Conservation (phyloP, 2,113 vertebrate genomes). For the Pardalotus punctatus region DNA sequence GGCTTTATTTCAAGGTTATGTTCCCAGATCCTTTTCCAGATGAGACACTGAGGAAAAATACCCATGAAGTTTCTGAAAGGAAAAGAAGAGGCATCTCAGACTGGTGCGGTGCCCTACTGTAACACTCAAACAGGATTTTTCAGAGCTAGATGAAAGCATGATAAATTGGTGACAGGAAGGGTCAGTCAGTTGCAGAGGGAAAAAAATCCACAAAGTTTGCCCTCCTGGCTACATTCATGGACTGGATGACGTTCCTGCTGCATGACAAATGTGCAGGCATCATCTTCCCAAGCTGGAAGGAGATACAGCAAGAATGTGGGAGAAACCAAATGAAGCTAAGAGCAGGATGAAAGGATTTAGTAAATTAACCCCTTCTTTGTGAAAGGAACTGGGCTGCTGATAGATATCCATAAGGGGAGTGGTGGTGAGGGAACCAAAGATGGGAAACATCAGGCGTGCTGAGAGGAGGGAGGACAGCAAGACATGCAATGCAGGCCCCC, state of each 20-base stretch:
- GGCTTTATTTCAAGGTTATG: not conserved
- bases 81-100: not conserved
- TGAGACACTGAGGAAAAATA: not conserved
- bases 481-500: not conserved
- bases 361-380: not conserved
- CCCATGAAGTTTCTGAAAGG: not conserved
- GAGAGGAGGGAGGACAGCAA: not conserved
- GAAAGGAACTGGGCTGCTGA: not conserved
- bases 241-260: constrained; percentile 1
- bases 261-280: not conserved
- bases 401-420: not conserved
- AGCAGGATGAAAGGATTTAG: not conserved
- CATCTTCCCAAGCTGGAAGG: not conserved
- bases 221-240: not conserved
- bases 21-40: not conserved
- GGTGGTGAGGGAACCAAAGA: not conserved
- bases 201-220: not conserved
- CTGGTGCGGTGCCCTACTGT: not conserved
- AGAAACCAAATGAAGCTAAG: not conserved
- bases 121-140: not conserved
- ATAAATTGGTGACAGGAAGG: not conserved
- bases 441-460: not conserved
- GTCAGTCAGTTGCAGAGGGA: not conserved
- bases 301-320: not conserved
- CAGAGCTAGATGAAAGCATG: not conserved